Conservation (phyloP, 2,113 vertebrate genomes). For the Leptodactylus fuscus region DNA sequence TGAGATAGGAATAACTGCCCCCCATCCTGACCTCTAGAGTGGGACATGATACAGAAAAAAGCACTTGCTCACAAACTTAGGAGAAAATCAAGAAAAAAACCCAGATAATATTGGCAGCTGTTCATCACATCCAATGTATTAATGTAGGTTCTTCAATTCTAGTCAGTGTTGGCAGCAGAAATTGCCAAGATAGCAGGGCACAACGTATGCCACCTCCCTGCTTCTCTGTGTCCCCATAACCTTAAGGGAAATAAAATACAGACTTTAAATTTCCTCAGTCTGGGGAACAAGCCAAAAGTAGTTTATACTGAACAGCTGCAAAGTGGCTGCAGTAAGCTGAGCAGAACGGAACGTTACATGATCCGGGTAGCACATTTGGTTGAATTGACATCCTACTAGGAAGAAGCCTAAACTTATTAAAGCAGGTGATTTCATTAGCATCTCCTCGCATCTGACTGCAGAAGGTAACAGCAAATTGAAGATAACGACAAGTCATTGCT, state of each 20-base stretch:
- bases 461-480: slow-evolving; percentile 45
- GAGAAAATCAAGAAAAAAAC: background rate
- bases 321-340: slow-evolving; percentile 52
- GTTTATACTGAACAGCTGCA: slow-evolving; percentile 57
- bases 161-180: background rate
- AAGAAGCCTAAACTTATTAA: slow-evolving; percentile 45
- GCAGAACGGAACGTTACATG: slow-evolving; percentile 44
- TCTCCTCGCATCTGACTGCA: slow-evolving; percentile 32
- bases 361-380: slow-evolving; percentile 44
- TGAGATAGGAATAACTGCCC: too few relatives aligned
- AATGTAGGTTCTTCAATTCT: background rate
- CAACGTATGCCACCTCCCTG: background rate
- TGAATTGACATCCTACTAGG: slow-evolving; percentile 52
- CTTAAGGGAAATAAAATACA: slow-evolving; percentile 53
- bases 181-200: background rate
- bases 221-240: slow-evolving; percentile 28
- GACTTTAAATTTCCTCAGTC: slow-evolving; percentile 47
- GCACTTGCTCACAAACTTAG: background rate
- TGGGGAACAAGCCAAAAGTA: slow-evolving; percentile 58
- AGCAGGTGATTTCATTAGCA: slow-evolving; percentile 58
- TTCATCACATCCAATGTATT: background rate
- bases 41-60: too few relatives aligned
- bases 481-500: slow-evolving; percentile 51
- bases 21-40: too few relatives aligned
- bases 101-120: background rate